Base-by-base conservation (phyloP, 2,888 invertebrate genomes). In the Archips xylosteana region DNA sequence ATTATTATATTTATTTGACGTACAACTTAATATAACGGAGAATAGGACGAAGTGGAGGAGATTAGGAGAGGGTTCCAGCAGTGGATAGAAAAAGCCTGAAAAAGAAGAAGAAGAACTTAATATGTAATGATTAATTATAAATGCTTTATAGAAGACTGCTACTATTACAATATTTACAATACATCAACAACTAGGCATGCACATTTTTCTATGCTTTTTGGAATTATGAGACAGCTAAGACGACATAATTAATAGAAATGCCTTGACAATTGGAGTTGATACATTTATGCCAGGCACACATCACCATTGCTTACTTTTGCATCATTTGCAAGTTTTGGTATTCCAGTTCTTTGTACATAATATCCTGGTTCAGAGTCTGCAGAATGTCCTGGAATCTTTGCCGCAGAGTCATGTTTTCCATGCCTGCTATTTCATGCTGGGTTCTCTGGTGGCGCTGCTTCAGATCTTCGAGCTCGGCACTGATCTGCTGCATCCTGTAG, bases 321-420 rank as follows among this genome's bases (percentile, higher is more conserved):
- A 72, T 32, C 9, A 68, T 36, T 51, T 78, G 78, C 51, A 80
- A 67, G 71, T 76, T 78, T 77, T 82, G 81, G 65, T 83, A 85
- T 77, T 96, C 96, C 81, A 96, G 92, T 88, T 97, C 97, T 76
- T 96, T 96, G 79, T 96, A 96, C 62, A 96, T 91, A 82, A 97
- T 96, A 82, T 97, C 97, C 79, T 96, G 95, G 69, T 96, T 91
- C 5, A 98, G 89, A 82, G 96, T 96, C 76, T 97, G 96, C 13
- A 97, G 90, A 69, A 96, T 96, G 79, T 96, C 96, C 82, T 97
- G 96, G 85, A 98, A 96, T 62, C 97, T 93, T 87, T 97, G 97
- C 67, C 97, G 94, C 10, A 98, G 88, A n/a, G 97, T 96, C 77
- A 96, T 95, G 87, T 98, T 98, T 85, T 97, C 97, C 79, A 97